These are phyloP conservation scores for Elanus axillaris DNA, from an alignment of 2,113 vertebrate genomes.

Conservation along the genomic window DNA sequence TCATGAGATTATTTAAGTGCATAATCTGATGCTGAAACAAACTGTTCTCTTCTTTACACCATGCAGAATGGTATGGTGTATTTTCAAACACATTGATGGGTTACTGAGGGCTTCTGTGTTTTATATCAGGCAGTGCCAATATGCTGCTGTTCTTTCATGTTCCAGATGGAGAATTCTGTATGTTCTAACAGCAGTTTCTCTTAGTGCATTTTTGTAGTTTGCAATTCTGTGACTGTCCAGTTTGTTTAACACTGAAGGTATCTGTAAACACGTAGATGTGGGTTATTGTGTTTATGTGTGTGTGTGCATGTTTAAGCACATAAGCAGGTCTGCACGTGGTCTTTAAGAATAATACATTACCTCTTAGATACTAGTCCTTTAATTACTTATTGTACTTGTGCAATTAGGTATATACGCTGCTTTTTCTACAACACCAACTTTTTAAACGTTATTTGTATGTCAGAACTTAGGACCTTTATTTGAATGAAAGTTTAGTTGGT, in stretches of 20 bases:
- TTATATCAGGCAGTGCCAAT: not conserved
- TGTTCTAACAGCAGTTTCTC: not conserved
- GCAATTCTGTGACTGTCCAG: not conserved
- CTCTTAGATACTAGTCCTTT: not conserved
- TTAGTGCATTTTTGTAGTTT: not conserved
- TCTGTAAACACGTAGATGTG: not conserved
- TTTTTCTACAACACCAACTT: not conserved
- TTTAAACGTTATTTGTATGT: not conserved
- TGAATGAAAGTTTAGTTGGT: not conserved
- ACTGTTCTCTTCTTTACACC: not conserved
- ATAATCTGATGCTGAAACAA: not conserved
- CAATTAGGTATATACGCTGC: not conserved
- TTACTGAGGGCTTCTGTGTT: not conserved
- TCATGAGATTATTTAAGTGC: not conserved
- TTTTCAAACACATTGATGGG: not conserved
- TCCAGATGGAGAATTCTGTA: not conserved
- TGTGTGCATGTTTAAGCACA: rapidly evolving
- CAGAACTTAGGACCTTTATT: not conserved
- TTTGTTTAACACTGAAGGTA: not conserved
- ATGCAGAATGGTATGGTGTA: not conserved
- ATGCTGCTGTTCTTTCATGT: not conserved
- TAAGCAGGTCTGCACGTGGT: not conserved
- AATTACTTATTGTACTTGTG: not conserved
- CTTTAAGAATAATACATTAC: not conserved
- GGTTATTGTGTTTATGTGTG: not conserved